Evolutionary conservation across 2,113 vertebrate genomes (phyloP).

Genomic region (Strigops habroptila): DNA sequence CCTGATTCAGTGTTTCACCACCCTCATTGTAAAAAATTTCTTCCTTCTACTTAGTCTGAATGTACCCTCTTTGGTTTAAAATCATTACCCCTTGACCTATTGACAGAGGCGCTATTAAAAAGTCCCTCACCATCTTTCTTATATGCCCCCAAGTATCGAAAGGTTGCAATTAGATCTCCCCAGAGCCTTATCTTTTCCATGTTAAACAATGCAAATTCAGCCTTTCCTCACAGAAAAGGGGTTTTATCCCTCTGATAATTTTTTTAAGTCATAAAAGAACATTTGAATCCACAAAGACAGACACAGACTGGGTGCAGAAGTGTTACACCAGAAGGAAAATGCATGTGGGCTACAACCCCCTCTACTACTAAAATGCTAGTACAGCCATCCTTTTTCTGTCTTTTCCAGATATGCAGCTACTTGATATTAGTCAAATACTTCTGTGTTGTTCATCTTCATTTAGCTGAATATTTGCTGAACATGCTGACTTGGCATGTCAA

Average conservation of each 20-base stretch:
- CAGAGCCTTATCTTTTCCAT: background rate
- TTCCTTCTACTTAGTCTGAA: background rate
- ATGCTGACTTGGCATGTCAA: background rate
- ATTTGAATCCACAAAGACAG: background rate
- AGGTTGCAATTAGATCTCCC: accelerated
- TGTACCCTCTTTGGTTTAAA: background rate
- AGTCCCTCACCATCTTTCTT: background rate
- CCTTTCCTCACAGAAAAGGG: background rate
- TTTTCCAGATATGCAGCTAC: background rate
- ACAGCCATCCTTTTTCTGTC: background rate
- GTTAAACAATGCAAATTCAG: background rate
- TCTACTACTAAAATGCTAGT: background rate
- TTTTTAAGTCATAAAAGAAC: background rate
- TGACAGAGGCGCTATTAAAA: background rate
- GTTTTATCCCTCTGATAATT: background rate
- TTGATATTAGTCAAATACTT: background rate
- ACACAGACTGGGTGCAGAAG: background rate
- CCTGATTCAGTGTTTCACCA: background rate
- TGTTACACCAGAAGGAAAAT: background rate
- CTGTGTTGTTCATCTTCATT: background rate
- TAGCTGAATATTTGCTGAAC: background rate
- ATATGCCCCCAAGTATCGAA: background rate
- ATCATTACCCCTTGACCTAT: background rate
- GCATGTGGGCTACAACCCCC: accelerated
- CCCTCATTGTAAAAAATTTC: background rate